Evolutionary conservation across 2,888 invertebrate species (phyloP).

Genomic region (Yponomeuta evonymella): DNA sequence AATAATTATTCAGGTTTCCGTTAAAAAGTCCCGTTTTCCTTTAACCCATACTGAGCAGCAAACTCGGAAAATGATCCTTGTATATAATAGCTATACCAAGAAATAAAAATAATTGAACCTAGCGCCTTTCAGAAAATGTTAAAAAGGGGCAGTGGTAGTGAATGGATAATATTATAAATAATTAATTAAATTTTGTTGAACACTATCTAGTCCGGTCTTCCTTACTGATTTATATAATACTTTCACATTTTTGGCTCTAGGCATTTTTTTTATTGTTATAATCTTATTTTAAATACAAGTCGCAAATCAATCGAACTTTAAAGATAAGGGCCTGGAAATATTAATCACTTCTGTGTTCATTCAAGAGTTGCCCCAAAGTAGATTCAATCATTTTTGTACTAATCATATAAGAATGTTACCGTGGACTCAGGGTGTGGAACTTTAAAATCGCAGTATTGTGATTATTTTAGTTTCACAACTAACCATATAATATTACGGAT

Average conservation of each 20-base stretch:
- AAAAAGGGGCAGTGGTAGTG: neutral
- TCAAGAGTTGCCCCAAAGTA: neutral
- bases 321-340: neutral
- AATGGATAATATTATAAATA: neutral
- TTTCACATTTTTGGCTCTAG: neutral
- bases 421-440: neutral
- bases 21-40: neutral
- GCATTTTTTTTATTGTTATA: neutral
- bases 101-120: neutral
- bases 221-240: slow-evolving; percentile 28
- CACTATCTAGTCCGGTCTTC: slow-evolving; percentile 59
- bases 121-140: neutral
- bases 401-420: neutral
- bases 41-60: neutral
- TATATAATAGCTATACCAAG: too few relatives aligned
- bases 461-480: neutral
- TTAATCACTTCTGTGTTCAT: slow-evolving; percentile 1
- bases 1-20: neutral
- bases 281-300: neutral
- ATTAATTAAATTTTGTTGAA: neutral
- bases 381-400: neutral
- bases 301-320: neutral
- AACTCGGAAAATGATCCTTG: neutral
- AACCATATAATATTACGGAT: neutral
- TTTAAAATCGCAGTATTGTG: neutral